These are phyloP conservation scores for Mythimna lalbum DNA, from an alignment of 2,888 invertebrate species.

Conservation along the genomic window DNA sequence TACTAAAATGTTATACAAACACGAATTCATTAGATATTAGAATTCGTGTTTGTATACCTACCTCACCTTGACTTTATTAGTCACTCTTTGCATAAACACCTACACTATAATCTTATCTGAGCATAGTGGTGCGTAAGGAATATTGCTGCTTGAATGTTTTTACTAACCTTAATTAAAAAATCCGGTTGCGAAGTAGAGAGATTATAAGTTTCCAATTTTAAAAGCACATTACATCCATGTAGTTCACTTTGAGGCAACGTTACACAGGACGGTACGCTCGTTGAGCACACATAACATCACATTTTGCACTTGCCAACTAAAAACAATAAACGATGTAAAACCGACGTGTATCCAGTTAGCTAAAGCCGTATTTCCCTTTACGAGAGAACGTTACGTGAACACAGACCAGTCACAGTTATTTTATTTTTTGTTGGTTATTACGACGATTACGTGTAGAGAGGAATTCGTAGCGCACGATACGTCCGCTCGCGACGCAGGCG, in stretches of 20 bases:
- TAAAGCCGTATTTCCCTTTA: conserved; percentile 69
- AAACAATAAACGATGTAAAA: conserved; percentile 78
- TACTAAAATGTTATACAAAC: conserved; percentile 66
- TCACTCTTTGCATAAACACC: conserved; percentile 66
- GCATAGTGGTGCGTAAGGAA: conserved; percentile 42
- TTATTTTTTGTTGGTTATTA: conserved; percentile 77
- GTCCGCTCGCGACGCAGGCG: conserved; percentile 74
- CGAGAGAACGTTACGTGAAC: conserved; percentile 74
- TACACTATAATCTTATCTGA: conserved; percentile 66
- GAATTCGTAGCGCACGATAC: conserved; percentile 62
- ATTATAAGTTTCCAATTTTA: conserved; percentile 83
- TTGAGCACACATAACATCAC: conserved; percentile 88
- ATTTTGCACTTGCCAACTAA: conserved; percentile 86
- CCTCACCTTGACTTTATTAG: conserved; percentile 71
- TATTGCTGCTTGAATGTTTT: conserved; percentile 45
- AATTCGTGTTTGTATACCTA: conserved; percentile 49
- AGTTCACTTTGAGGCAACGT: conserved; percentile 87
- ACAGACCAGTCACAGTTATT: conserved; percentile 79
- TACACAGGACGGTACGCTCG: conserved; percentile 85
- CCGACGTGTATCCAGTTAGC: conserved; percentile 79
- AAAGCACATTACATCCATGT: conserved; percentile 85
- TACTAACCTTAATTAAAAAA: conserved; percentile 76
- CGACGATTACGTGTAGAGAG: conserved; percentile 79
- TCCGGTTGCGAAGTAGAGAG: conserved; percentile 69
- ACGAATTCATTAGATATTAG: conserved; percentile 59